A percentile compares a stretch with the other conserved stretches of the same genome.
phyloP scores from a whole-genome alignment of 2,888 invertebrate genomes.

The Hylaea fasciaria region DNA sequence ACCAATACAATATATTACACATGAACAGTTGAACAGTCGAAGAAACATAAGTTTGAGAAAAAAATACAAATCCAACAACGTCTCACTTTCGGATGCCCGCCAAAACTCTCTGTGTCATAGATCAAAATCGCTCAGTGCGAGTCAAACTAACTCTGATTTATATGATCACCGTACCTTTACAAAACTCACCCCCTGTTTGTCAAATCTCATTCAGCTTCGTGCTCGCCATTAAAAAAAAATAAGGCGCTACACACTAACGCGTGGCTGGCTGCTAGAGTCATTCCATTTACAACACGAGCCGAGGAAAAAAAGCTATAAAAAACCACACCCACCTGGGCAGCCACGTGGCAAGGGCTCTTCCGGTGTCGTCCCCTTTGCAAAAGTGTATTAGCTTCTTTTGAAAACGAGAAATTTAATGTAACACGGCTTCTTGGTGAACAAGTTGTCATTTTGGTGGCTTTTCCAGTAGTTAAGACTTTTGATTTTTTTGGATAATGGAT shows the following conservation, averaged over 20 bases:
- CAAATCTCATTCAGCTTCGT: constrained; percentile 3
- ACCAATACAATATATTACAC: too few species aligned
- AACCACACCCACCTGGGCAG: constrained; percentile 67
- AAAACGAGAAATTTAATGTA: background rate
- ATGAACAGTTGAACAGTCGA: too few species aligned
- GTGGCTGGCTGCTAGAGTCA: constrained; percentile 53
- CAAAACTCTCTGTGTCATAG: too few species aligned
- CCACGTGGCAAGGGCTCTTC: constrained; percentile 72
- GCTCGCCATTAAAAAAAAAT: background rate
- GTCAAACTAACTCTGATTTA: constrained; percentile 3
- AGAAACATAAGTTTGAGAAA: too few species aligned
- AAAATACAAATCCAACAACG: too few species aligned
- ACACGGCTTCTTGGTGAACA: background rate
- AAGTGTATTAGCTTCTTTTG: background rate
- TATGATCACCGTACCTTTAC: constrained; percentile 1
- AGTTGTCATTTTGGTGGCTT: background rate
- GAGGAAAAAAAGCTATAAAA: constrained; percentile 46
- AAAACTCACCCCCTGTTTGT: background rate
- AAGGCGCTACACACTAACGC: constrained; percentile 16
- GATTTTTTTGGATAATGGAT: too few species aligned
- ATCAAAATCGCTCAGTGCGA: too few species aligned
- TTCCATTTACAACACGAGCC: constrained; percentile 52
- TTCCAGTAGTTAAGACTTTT: too few species aligned
- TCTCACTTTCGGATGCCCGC: too few species aligned
- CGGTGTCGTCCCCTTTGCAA: constrained; percentile 59